Evolutionary conservation across 2,888 invertebrate genomes (phyloP).

Genomic region (Oasisia sp.): DNA sequence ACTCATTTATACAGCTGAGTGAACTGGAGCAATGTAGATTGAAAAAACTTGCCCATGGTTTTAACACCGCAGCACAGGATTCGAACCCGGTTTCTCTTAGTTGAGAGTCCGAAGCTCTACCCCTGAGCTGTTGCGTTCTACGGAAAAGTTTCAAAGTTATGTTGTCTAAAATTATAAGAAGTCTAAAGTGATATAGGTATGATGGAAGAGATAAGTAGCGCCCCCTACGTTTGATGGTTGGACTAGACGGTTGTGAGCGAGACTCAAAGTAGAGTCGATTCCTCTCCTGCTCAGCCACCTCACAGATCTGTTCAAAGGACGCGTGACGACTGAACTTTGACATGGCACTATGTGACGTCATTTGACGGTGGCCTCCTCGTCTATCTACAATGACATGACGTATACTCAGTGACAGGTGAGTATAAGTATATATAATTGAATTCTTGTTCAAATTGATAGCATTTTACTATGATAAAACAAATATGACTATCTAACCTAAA

Average conservation of each 20-base stretch:
- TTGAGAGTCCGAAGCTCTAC: no score
- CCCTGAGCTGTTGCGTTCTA: no score
- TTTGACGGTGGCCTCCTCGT: conserved; percentile 18
- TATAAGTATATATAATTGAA: conserved; percentile 20
- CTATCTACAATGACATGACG: conserved; percentile 7
- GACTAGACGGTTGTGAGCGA: conserved; percentile 55
- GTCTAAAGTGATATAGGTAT: no score
- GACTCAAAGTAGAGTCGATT: conserved; percentile 47
- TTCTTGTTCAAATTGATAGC: background rate
- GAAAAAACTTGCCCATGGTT: no score
- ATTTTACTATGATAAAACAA: background rate
- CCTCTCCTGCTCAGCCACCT: conserved; percentile 63
- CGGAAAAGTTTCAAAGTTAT: no score
- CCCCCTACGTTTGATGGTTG: conserved; percentile 7
- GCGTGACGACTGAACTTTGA: conserved; percentile 52
- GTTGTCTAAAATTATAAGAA: no score
- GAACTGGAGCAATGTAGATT: no score
- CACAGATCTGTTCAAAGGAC: conserved; percentile 65
- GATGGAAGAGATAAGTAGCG: background rate
- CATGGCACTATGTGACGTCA: background rate
- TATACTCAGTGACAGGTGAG: background rate
- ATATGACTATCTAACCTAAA: background rate
- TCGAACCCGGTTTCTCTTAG: no score
- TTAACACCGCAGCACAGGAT: no score
- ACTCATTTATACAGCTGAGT: no score